Conservation (phyloP, 2,888 invertebrate genomes). For the Idaea biselata region DNA sequence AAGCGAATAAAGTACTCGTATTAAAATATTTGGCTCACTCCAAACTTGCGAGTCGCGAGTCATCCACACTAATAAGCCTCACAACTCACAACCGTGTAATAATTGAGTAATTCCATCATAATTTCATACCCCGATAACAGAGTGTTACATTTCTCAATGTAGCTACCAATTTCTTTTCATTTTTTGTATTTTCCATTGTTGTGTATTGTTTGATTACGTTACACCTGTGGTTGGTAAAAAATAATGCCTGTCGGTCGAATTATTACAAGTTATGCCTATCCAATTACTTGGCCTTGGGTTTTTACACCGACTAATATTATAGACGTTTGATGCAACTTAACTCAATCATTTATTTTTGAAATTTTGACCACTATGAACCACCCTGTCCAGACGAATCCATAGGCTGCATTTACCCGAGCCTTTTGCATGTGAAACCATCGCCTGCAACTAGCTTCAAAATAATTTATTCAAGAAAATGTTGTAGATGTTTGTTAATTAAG, state of each 20-base stretch:
- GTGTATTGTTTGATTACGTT: not conserved
- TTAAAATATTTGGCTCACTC: not conserved
- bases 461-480: not conserved
- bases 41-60: slow-evolving; percentile 46
- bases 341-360: too few relatives aligned
- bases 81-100: slow-evolving; percentile 44
- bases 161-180: not conserved
- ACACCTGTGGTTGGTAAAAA: not conserved
- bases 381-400: too few relatives aligned
- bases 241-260: too few relatives aligned
- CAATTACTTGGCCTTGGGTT: too few relatives aligned
- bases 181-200: not conserved
- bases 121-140: slow-evolving; percentile 30
- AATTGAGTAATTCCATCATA: slow-evolving; percentile 56
- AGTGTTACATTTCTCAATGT: slow-evolving; percentile 1
- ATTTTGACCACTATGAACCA: too few relatives aligned
- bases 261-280: too few relatives aligned
- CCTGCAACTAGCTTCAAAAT: not conserved
- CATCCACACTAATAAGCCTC: slow-evolving; percentile 73
- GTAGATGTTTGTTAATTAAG: slow-evolving; percentile 42
- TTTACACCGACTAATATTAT: too few relatives aligned
- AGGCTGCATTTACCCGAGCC: too few relatives aligned
- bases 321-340: too few relatives aligned
- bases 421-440: too few relatives aligned
- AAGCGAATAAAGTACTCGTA: not conserved